Conservation (phyloP, 2,888 invertebrate genomes). For the Tetropium fuscum region DNA sequence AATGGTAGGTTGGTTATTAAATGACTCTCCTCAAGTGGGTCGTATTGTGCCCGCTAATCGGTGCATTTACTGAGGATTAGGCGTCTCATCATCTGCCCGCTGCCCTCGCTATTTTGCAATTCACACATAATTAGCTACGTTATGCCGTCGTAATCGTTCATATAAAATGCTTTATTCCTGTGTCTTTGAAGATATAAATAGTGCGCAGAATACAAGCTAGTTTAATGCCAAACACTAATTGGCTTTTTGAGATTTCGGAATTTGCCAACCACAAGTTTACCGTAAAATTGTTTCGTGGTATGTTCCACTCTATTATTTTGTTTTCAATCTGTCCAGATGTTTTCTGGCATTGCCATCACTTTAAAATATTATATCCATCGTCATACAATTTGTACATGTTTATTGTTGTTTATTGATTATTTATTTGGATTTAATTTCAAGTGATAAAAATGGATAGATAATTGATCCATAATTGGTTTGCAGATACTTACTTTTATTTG, state of each 20-base stretch:
- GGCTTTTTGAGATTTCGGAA: conserved; percentile 13
- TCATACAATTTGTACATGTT: too few relatives aligned
- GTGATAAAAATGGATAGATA: too few relatives aligned
- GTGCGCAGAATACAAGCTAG: conserved; percentile 2
- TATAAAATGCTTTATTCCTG: conserved; percentile 54
- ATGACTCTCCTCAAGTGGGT: conserved; percentile 34
- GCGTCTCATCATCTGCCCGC: conserved; percentile 12
- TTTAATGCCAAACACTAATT: conserved; percentile 6
- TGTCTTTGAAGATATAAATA: conserved; percentile 61
- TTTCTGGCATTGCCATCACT: too few relatives aligned
- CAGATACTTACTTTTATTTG: too few relatives aligned
- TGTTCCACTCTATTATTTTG: too few relatives aligned
- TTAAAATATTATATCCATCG: too few relatives aligned
- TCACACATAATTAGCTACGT: conserved; percentile 55
- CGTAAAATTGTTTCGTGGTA: conserved; percentile 21
- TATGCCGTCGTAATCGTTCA: conserved; percentile 58
- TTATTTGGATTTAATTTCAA: too few relatives aligned
- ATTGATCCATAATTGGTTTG: too few relatives aligned
- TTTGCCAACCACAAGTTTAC: conserved; percentile 18
- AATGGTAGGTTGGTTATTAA: conserved; percentile 42
- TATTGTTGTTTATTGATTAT: too few relatives aligned
- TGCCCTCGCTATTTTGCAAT: conserved; percentile 41
- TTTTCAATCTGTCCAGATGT: too few relatives aligned
- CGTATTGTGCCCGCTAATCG: conserved; percentile 39
- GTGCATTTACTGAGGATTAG: conserved; percentile 42